Evolutionary conservation across 2,888 invertebrate species (phyloP).

Genomic region (Tethea ocularis): DNA sequence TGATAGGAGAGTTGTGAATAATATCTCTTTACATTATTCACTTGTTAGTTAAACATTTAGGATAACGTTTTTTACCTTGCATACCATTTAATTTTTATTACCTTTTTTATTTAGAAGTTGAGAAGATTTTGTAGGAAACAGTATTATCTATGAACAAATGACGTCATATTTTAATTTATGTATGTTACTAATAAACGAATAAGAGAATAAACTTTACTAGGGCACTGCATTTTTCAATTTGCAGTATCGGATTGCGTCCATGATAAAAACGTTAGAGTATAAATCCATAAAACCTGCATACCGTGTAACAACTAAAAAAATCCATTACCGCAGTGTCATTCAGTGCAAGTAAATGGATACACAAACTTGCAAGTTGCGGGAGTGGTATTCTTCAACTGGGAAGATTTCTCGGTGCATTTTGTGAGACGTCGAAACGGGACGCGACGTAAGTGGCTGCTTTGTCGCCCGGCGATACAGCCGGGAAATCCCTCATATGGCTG

Average conservation of each 20-base stretch:
- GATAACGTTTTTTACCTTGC: too few species aligned
- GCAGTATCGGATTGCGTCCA: background rate
- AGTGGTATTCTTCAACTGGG: constrained; percentile 41
- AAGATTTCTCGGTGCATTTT: constrained; percentile 62
- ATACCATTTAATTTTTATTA: too few species aligned
- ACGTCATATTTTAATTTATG: too few species aligned
- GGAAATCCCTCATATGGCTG: constrained; percentile 56
- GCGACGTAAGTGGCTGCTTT: constrained; percentile 65
- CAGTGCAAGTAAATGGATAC: constrained; percentile 64
- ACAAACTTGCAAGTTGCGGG: constrained; percentile 58
- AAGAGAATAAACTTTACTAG: background rate
- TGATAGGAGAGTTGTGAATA: too few species aligned
- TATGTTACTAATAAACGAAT: too few species aligned
- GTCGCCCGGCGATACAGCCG: constrained; percentile 44
- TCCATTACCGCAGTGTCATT: constrained; percentile 57
- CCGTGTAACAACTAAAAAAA: constrained; percentile 46
- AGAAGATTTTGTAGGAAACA: too few species aligned
- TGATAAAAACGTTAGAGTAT: background rate
- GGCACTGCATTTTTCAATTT: background rate
- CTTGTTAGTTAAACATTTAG: too few species aligned
- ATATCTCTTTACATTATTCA: too few species aligned
- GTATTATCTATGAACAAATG: too few species aligned
- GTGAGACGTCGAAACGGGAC: constrained; percentile 56
- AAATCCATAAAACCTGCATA: constrained; percentile 11
- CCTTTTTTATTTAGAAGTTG: too few species aligned